Percentiles rank a stretch among this genome's conserved stretches.
phyloP scores from a whole-genome alignment of 2,113 vertebrate genomes.

The Fukomys damarensis region DNA sequence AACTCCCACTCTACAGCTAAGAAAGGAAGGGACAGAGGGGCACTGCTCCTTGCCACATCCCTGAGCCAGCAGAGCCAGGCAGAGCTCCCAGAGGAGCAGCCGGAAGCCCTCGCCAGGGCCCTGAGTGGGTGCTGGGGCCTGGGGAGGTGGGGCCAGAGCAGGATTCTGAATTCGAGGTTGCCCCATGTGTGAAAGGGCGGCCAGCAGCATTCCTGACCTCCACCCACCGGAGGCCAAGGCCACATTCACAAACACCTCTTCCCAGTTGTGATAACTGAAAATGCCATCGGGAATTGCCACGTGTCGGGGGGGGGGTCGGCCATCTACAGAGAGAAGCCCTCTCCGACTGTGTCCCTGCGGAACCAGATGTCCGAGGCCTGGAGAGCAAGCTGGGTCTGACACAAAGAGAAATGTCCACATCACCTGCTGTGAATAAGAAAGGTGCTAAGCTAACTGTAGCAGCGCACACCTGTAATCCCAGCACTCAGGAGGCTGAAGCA shows the following conservation, averaged over 20 bases:
- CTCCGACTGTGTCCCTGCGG: not conserved
- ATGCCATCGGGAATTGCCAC: not conserved
- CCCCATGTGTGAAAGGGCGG: rapidly evolving
- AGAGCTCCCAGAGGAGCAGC: not conserved
- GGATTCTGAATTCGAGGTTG: not conserved
- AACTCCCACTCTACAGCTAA: not conserved
- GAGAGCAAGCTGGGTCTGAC: not conserved
- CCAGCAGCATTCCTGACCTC: not conserved
- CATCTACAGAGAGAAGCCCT: not conserved
- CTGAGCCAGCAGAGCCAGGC: not conserved
- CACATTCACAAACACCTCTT: not conserved
- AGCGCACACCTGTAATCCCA: not conserved
- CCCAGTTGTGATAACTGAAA: not conserved
- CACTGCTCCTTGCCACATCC: not conserved
- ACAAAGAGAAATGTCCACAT: not conserved
- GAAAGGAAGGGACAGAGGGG: not conserved
- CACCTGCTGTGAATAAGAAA: not conserved
- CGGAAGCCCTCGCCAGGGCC: too few relatives aligned
- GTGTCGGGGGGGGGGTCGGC: not conserved
- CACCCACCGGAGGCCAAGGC: not conserved
- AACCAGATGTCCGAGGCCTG: not conserved
- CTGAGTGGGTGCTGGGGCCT: not conserved
- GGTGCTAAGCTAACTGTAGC: not conserved
- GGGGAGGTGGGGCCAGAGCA: not conserved
- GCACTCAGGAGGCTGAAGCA: not conserved